Conservation (phyloP, 2,888 invertebrate genomes). For the Nezara viridula region DNA sequence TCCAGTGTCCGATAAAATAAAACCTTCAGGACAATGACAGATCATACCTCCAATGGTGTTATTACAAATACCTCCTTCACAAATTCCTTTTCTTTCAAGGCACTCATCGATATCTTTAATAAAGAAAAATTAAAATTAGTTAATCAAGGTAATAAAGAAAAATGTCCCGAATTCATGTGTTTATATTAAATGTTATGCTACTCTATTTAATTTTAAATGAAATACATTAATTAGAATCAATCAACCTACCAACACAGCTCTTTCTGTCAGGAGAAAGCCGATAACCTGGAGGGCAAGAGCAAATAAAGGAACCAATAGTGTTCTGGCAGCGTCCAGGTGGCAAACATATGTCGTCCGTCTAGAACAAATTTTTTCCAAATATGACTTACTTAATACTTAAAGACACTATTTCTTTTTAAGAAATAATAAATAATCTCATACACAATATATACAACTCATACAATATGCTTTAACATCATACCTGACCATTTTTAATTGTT, state of each 20-base stretch:
- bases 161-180: too few species aligned
- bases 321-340: constrained; percentile 78
- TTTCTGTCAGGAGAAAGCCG: constrained; percentile 76
- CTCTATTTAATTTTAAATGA: background rate
- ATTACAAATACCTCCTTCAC: constrained; percentile 85
- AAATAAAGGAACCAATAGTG: constrained; percentile 79
- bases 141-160: background rate
- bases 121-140: background rate
- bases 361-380: background rate
- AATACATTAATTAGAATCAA: background rate
- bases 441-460: background rate
- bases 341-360: constrained; percentile 72
- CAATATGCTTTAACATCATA: background rate
- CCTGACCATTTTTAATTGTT: too few species aligned
- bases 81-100: constrained; percentile 77
- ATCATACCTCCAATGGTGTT: constrained; percentile 87
- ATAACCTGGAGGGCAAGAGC: constrained; percentile 85
- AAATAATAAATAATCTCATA: background rate
- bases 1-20: constrained; percentile 76
- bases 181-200: too few species aligned
- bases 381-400: background rate
- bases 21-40: constrained; percentile 86
- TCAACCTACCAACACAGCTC: constrained; percentile 71
- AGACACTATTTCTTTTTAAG: too few species aligned
- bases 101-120: constrained; percentile 84